These are phyloP conservation scores for Artemisiospiza belli DNA, from an alignment of 2,113 vertebrate genomes.

Conservation along the genomic window DNA sequence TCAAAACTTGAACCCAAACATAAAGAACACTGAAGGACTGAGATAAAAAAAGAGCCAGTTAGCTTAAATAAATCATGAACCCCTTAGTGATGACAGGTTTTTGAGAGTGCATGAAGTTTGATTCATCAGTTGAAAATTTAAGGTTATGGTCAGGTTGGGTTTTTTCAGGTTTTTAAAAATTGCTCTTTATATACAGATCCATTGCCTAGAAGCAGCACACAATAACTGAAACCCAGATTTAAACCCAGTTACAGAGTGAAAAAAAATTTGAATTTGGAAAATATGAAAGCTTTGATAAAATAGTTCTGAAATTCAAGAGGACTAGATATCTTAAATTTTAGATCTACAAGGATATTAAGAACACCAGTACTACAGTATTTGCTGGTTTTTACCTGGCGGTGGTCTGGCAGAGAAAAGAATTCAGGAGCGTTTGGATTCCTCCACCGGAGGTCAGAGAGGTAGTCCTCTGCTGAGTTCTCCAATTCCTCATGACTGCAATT, in stretches of 20 bases:
- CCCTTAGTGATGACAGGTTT: not conserved
- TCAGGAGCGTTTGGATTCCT: slow-evolving; percentile 71
- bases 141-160: not conserved
- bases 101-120: not conserved
- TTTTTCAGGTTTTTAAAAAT: fast-evolving
- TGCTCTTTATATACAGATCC: not conserved
- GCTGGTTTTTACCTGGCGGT: slow-evolving; percentile 19
- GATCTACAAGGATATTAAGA: not conserved
- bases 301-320: not conserved
- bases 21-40: not conserved
- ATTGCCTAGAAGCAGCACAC: not conserved
- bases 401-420: slow-evolving; percentile 65
- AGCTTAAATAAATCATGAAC: not conserved
- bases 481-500: slow-evolving; percentile 76
- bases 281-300: not conserved
- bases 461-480: slow-evolving; percentile 75
- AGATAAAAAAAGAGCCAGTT: not conserved
- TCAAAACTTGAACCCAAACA: not conserved
- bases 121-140: not conserved
- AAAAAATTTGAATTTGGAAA: not conserved
- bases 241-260: not conserved
- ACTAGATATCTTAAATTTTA: not conserved
- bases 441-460: slow-evolving; percentile 76
- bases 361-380: not conserved
- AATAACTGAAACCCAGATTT: not conserved